phyloP scores from a whole-genome alignment of 2,113 vertebrate species.

The Cyprinodon tularosa region DNA sequence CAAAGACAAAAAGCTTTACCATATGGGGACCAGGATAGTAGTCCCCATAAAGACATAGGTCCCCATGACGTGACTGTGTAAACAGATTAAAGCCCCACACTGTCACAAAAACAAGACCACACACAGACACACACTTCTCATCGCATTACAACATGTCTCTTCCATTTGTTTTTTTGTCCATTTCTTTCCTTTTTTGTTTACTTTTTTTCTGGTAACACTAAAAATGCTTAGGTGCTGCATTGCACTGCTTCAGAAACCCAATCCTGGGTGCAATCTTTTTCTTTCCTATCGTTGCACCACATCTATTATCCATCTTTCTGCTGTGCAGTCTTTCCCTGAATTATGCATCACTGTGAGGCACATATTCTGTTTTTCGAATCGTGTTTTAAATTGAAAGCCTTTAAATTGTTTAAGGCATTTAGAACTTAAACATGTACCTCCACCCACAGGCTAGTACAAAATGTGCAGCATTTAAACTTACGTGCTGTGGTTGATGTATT shows the following conservation, averaged over 20 bases:
- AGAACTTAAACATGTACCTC: not conserved
- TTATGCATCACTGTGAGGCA: conserved; percentile 57
- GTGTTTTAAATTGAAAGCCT: conserved; percentile 9
- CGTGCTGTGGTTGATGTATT: not conserved
- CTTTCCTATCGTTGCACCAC: conserved; percentile 1
- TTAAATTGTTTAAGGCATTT: not conserved
- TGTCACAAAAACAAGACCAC: too few species aligned
- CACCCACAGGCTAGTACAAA: not conserved
- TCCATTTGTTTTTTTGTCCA: not conserved
- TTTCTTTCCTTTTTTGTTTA: not conserved
- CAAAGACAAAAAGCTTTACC: too few species aligned
- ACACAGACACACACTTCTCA: too few species aligned
- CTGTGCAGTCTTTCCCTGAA: conserved; percentile 43
- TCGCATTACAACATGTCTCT: not conserved
- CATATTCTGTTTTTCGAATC: conserved; percentile 15
- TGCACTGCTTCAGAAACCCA: too few species aligned
- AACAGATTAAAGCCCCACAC: too few species aligned
- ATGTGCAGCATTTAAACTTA: conserved; percentile 9
- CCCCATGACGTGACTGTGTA: too few species aligned
- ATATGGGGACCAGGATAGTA: too few species aligned
- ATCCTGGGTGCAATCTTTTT: not conserved
- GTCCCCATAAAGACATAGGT: too few species aligned
- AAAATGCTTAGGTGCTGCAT: not conserved
- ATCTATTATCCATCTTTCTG: conserved; percentile 43
- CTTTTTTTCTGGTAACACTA: not conserved